These are phyloP conservation scores for Zaprionus bogoriensis DNA, from an alignment of 2,888 invertebrate genomes.

Conservation along the genomic window DNA sequence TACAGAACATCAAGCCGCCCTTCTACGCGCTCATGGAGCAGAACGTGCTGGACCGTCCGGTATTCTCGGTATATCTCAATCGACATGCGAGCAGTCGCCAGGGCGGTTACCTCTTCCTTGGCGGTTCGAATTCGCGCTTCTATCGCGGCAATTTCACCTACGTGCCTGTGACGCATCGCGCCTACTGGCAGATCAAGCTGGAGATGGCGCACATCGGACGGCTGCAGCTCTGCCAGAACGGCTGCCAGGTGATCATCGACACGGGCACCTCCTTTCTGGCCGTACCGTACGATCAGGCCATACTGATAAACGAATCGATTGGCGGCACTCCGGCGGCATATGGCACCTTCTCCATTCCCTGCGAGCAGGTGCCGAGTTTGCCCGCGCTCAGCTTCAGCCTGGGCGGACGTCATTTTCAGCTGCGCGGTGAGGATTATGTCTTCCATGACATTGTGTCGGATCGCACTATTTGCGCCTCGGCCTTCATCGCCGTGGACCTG, in stretches of 20 bases:
- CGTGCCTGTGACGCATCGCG: slow-evolving; percentile 51
- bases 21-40: slow-evolving; percentile 65
- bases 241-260: slow-evolving; percentile 66
- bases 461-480: slow-evolving; percentile 86
- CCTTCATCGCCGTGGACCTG: slow-evolving; percentile 66
- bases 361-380: slow-evolving; percentile 88
- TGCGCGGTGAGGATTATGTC: slow-evolving; percentile 93
- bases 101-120: slow-evolving; percentile 64
- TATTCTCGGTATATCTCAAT: slow-evolving; percentile 63
- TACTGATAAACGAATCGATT: slow-evolving; percentile 89
- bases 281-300: slow-evolving; percentile 91
- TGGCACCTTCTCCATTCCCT: slow-evolving; percentile 92
- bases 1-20: slow-evolving; percentile 59
- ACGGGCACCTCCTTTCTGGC: slow-evolving; percentile 95
- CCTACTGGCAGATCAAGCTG: slow-evolving; percentile 65
- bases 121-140: slow-evolving; percentile 51
- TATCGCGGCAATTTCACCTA: slow-evolving; percentile 64
- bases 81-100: slow-evolving; percentile 14
- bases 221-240: slow-evolving; percentile 47
- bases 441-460: slow-evolving; percentile 90
- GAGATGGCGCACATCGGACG: slow-evolving; percentile 44
- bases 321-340: slow-evolving; percentile 91
- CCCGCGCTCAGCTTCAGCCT: slow-evolving; percentile 90
- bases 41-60: slow-evolving; percentile 32
- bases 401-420: slow-evolving; percentile 88